phyloP scores from a whole-genome alignment of 92 coral and sea anemone genomes.

The Porites divaricata region DNA sequence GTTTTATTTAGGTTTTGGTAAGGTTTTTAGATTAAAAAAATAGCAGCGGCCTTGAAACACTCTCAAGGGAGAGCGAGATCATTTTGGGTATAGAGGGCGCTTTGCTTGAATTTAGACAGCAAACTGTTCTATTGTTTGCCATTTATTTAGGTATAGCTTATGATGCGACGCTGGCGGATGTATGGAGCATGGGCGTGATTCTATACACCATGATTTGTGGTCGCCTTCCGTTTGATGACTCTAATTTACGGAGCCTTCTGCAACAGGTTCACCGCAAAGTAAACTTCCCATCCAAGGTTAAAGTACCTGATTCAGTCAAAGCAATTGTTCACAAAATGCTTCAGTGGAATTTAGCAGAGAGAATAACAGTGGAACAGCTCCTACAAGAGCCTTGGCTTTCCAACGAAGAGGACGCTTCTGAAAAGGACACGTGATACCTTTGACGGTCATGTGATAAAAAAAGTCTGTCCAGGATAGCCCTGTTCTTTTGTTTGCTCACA shows the following conservation, averaged over 20 bases:
- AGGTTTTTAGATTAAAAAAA: neutral
- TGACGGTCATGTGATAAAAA: neutral
- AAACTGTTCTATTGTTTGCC: neutral
- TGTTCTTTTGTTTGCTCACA: neutral
- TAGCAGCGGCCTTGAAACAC: no score
- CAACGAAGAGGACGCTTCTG: neutral
- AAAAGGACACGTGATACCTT: neutral
- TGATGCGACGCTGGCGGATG: conserved; percentile 96
- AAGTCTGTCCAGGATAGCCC: neutral
- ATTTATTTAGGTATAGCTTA: conserved; percentile 87
- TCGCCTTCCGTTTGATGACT: conserved; percentile 94
- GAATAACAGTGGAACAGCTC: conserved; percentile 79
- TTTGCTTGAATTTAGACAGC: no score
- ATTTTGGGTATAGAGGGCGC: no score
- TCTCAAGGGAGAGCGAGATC: no score
- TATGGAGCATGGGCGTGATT: conserved; percentile 99
- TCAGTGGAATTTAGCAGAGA: conserved; percentile 90
- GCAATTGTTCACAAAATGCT: conserved; percentile 89
- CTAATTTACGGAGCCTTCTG: conserved; percentile 87
- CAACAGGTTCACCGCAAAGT: conserved; percentile 98
- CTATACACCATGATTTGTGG: conserved; percentile 97
- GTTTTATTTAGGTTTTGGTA: no score
- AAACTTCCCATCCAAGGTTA: conserved; percentile 81
- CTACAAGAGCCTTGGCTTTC: conserved; percentile 75
- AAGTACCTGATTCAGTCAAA: conserved; percentile 80